A percentile compares a stretch with the other conserved stretches of the same genome.
phyloP scores from a whole-genome alignment of 2,888 invertebrate genomes.

The Syrista parreyssii region DNA sequence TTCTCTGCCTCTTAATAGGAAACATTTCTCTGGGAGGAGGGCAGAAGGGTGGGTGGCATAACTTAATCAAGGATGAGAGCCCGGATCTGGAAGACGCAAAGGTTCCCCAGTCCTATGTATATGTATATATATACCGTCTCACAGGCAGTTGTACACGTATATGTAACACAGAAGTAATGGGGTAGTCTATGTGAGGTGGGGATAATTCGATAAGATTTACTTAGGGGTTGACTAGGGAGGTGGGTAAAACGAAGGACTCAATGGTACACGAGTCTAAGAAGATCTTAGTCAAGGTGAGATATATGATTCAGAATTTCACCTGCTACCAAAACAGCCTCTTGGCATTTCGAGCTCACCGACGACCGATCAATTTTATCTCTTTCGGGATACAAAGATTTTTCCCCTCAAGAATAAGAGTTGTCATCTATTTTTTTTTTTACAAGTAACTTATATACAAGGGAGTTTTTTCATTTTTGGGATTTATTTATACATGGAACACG shows the following conservation, averaged over 20 bases:
- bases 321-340: not conserved
- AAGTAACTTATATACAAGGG: no score
- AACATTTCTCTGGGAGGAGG: conserved; percentile 53
- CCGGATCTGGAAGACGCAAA: conserved; percentile 41
- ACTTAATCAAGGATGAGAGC: conserved; percentile 58
- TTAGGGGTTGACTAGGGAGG: conserved; percentile 37
- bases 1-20: conserved; percentile 55
- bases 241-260: conserved; percentile 17
- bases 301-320: not conserved
- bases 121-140: not conserved
- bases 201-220: conserved; percentile 61
- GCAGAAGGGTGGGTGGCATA: conserved; percentile 49
- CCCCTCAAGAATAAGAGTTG: not conserved
- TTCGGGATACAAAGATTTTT: not conserved
- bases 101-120: not conserved
- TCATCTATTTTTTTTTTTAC: not conserved
- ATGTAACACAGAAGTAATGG: conserved; percentile 22
- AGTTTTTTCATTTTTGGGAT: not conserved
- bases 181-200: conserved; percentile 7
- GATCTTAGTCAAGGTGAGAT: not conserved
- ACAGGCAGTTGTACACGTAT: conserved; percentile 6
- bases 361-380: not conserved
- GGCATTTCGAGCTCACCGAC: no score
- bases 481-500: not conserved
- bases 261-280: not conserved